Percentiles rank a stretch among this genome's conserved stretches.
Evolutionary conservation across 2,113 vertebrate genomes (phyloP).

Genomic region (Tor tambroides): DNA sequence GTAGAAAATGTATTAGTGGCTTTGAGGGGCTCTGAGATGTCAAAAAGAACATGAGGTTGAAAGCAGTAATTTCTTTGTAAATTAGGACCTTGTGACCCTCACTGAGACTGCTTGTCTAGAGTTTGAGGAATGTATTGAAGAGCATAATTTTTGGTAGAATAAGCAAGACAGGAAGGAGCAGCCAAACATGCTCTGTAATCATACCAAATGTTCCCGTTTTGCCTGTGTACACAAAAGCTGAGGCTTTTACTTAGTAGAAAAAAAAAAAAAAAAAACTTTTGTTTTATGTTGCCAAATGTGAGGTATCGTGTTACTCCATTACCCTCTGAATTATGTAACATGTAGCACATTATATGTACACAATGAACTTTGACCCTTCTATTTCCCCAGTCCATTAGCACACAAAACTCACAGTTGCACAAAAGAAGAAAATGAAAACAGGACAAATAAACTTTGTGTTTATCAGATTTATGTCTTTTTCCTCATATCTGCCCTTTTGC

Average conservation of each 20-base stretch:
- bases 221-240: background rate
- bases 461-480: background rate
- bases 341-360: slow-evolving; percentile 9
- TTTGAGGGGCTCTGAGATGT: background rate
- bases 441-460: background rate
- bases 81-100: background rate
- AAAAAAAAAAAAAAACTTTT: slow-evolving; percentile 2
- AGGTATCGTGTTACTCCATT: slow-evolving; percentile 13
- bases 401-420: background rate
- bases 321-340: slow-evolving; percentile 29
- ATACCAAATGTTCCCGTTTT: background rate
- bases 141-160: background rate
- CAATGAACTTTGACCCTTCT: slow-evolving; percentile 25
- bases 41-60: slow-evolving; percentile 8
- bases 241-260: background rate
- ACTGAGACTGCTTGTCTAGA: background rate
- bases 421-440: slow-evolving; percentile 12
- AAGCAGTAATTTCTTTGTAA: background rate
- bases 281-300: slow-evolving; percentile 3
- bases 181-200: background rate
- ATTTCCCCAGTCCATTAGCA: slow-evolving; percentile 45
- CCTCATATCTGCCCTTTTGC: slow-evolving; percentile 1
- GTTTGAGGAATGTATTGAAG: background rate
- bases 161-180: background rate
- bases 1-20: background rate